phyloP scores from a whole-genome alignment of 2,113 vertebrate genomes.

The Sialia sialis region DNA sequence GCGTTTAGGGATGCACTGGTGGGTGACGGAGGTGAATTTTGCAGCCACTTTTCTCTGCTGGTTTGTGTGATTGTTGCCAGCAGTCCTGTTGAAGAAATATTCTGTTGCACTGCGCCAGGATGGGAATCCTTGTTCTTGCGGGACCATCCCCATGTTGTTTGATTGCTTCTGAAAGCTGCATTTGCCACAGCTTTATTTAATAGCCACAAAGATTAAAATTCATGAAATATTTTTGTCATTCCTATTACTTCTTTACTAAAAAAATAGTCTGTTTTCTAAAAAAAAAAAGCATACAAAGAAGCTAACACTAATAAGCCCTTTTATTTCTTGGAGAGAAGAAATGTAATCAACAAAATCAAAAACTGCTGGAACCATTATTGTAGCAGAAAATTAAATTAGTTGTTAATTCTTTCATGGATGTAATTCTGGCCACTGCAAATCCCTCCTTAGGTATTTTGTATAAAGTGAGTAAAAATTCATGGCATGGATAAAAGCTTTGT shows the following conservation, averaged over 20 bases:
- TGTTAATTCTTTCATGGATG: constrained; percentile 61
- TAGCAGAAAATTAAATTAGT: constrained; percentile 57
- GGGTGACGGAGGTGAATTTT: neutral
- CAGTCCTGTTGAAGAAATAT: neutral
- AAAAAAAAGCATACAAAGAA: neutral
- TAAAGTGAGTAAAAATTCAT: constrained; percentile 67
- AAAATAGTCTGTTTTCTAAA: neutral
- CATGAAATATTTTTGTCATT: neutral
- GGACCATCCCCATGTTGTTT: rapidly evolving
- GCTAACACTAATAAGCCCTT: neutral
- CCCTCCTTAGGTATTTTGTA: constrained; percentile 64
- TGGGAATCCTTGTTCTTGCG: neutral
- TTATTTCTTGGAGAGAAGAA: neutral
- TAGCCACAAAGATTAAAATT: neutral
- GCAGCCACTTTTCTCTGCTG: neutral
- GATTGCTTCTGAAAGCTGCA: neutral
- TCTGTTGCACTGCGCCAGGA: neutral
- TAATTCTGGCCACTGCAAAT: constrained; percentile 56
- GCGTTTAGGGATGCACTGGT: neutral
- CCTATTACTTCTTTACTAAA: neutral
- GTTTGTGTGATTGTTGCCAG: neutral
- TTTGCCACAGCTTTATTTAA: neutral
- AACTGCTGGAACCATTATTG: constrained; percentile 22
- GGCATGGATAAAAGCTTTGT: constrained; percentile 61
- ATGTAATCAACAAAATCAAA: constrained; percentile 43